These are phyloP conservation scores for Crotalus horridus DNA, from an alignment of 2,113 vertebrate genomes.

Conservation along the genomic window DNA sequence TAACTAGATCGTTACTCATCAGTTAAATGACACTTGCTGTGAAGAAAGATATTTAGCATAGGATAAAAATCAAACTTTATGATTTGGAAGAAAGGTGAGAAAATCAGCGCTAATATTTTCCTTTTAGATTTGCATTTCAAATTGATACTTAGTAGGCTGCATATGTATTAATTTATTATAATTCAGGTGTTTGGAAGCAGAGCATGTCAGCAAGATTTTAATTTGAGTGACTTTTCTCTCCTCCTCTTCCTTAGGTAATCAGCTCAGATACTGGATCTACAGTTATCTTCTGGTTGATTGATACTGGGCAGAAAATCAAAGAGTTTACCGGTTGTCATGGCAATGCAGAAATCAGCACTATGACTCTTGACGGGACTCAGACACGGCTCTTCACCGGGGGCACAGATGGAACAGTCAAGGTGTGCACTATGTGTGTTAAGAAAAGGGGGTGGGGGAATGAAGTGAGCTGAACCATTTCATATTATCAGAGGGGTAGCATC, in stretches of 20 bases:
- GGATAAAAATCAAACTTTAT: slow-evolving; percentile 15
- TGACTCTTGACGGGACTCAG: slow-evolving; percentile 72
- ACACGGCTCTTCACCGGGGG: slow-evolving; percentile 75
- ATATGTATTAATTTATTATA: slow-evolving; percentile 15
- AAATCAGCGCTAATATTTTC: not conserved
- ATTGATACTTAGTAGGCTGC: not conserved
- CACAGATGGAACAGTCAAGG: slow-evolving; percentile 72
- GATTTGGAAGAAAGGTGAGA: not conserved
- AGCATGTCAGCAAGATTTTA: not conserved
- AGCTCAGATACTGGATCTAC: slow-evolving; percentile 74
- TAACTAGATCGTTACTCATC: not conserved
- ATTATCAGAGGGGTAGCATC: not conserved
- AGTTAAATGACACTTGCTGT: slow-evolving; percentile 7
- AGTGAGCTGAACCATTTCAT: not conserved
- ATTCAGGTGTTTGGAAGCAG: slow-evolving; percentile 24
- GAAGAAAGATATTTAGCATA: slow-evolving; percentile 7
- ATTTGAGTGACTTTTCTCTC: slow-evolving; percentile 38
- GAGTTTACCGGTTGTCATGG: slow-evolving; percentile 81
- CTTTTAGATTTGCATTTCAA: slow-evolving; percentile 21
- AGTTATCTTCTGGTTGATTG: slow-evolving; percentile 78
- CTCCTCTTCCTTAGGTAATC: slow-evolving; percentile 68
- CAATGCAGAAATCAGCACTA: slow-evolving; percentile 73
- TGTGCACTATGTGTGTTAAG: slow-evolving; percentile 4
- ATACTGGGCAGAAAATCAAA: slow-evolving; percentile 82
- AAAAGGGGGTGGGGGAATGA: not conserved